Conservation (phyloP, 2,888 invertebrate genomes). For the Mallateleia sp. region DNA sequence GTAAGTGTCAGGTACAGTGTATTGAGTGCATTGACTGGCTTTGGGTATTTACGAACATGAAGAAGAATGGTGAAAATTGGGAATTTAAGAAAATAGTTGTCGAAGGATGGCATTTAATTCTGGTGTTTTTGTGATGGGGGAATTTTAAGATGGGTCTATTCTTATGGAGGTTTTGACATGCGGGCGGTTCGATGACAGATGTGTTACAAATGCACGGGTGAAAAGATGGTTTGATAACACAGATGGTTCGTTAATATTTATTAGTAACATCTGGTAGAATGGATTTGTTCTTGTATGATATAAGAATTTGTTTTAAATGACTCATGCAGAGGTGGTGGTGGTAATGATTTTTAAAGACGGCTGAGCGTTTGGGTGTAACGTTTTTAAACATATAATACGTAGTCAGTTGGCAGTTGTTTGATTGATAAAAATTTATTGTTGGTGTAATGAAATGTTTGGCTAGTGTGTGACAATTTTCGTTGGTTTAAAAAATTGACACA, state of each 20-base stretch:
- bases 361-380: too few species aligned
- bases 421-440: too few species aligned
- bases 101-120: not conserved
- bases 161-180: not conserved
- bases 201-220: not conserved
- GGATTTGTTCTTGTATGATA: too few species aligned
- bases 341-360: too few species aligned
- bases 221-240: not conserved
- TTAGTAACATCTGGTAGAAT: not conserved
- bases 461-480: too few species aligned
- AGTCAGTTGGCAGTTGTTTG: too few species aligned
- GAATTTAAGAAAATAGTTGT: too few species aligned
- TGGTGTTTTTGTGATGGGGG: not conserved
- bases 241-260: conserved; percentile 18
- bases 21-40: conserved; percentile 60
- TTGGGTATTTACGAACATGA: conserved; percentile 23
- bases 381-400: too few species aligned
- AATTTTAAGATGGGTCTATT: not conserved
- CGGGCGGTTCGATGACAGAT: conserved; percentile 9
- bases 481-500: too few species aligned
- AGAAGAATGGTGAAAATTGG: not conserved
- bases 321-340: too few species aligned
- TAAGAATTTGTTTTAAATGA: too few species aligned
- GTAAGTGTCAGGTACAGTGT: conserved; percentile 9
- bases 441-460: too few species aligned